phyloP scores from a whole-genome alignment of 2,888 invertebrate species.

The Thelaira solivaga region DNA sequence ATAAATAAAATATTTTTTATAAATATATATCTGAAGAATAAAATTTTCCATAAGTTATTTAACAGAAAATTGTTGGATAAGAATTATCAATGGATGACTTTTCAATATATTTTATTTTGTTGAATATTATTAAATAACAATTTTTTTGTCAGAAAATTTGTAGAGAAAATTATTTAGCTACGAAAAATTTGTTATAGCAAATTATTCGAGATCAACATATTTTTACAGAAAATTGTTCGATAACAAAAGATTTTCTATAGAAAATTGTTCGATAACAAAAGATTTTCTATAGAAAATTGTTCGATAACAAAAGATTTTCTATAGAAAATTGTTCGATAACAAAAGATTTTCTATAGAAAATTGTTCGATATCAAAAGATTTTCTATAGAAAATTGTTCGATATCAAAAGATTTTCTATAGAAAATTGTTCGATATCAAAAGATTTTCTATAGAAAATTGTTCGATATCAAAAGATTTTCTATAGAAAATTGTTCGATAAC shows the following conservation, averaged over 20 bases:
- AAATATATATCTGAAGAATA: too few species aligned
- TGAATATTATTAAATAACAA: too few species aligned
- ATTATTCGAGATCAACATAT: background rate
- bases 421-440: background rate
- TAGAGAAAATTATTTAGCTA: background rate
- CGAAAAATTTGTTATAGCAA: background rate
- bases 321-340: background rate
- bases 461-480: background rate
- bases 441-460: background rate
- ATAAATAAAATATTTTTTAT: too few species aligned
- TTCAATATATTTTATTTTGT: too few species aligned
- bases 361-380: background rate
- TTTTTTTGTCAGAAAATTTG: too few species aligned
- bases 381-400: background rate
- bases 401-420: background rate
- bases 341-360: background rate
- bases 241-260: background rate
- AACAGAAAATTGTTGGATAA: too few species aligned
- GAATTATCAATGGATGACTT: too few species aligned
- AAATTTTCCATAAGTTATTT: too few species aligned
- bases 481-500: background rate
- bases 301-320: background rate
- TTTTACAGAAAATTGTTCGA: background rate
- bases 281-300: background rate
- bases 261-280: background rate